Conservation (phyloP, 1,140 invertebrate genomes). For the Brachystomella parvula region DNA sequence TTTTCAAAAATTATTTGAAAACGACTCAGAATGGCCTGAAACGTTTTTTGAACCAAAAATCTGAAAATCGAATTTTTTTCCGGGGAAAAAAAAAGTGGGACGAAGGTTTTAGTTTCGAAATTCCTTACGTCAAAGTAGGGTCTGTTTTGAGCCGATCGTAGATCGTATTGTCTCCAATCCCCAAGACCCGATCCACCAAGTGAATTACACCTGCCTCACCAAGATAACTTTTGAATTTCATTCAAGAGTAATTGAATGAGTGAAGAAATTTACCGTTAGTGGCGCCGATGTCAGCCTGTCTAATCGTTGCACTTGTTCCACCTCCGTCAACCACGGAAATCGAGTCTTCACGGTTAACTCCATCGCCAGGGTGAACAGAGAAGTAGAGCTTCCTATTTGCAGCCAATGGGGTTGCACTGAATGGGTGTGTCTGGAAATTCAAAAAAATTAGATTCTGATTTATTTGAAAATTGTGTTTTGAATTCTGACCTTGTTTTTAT, state of each 20-base stretch:
- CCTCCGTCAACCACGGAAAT: conserved; percentile 75
- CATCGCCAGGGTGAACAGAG: conserved; percentile 52
- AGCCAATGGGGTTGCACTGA: background rate
- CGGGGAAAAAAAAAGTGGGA: background rate
- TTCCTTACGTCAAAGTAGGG: conserved; percentile 72
- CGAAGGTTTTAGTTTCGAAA: background rate
- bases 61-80: no score
- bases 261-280: no score
- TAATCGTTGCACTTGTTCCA: conserved; percentile 83
- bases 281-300: conserved; percentile 81
- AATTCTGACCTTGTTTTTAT: background rate
- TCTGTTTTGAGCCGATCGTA: conserved; percentile 77
- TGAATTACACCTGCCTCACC: no score
- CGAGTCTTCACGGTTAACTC: conserved; percentile 54
- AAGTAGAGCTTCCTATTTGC: conserved; percentile 63
- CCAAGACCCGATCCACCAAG: conserved; percentile 87
- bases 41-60: no score
- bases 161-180: conserved; percentile 82
- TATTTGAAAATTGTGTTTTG: background rate
- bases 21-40: background rate
- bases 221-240: no score
- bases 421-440: background rate
- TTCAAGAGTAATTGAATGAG: no score
- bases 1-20: conserved; percentile 2
- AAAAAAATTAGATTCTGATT: background rate